Percentiles rank a stretch among this genome's conserved stretches.
Conservation (phyloP, 2,888 invertebrate species). For the Dasysyrphus tricinctus region DNA sequence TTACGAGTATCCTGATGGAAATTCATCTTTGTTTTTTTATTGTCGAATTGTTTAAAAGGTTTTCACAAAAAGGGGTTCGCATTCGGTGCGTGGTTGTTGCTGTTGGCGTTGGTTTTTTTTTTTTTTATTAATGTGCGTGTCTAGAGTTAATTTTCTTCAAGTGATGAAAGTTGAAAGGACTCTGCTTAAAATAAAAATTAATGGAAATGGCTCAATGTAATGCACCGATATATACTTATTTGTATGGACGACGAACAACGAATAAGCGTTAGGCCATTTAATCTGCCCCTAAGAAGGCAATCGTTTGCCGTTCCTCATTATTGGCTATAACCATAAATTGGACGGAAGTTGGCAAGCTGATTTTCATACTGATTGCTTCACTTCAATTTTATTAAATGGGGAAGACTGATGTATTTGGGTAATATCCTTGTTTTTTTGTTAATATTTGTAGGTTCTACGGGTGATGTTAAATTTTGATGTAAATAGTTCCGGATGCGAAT, state of each 20-base stretch:
- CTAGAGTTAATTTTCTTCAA: slow-evolving; percentile 55
- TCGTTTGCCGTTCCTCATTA: slow-evolving; percentile 68
- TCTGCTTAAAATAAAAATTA: slow-evolving; percentile 41
- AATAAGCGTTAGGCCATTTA: slow-evolving; percentile 61
- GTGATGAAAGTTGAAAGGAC: slow-evolving; percentile 61
- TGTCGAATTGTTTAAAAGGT: slow-evolving; percentile 22
- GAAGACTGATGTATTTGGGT: slow-evolving; percentile 19
- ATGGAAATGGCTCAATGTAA: slow-evolving; percentile 51
- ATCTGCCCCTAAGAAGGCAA: slow-evolving; percentile 58
- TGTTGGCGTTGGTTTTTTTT: not conserved
- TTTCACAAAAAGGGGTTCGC: slow-evolving; percentile 10
- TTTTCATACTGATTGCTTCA: slow-evolving; percentile 67
- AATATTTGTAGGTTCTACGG: not conserved
- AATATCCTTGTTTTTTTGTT: not conserved
- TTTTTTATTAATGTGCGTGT: slow-evolving; percentile 54
- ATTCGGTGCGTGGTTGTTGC: slow-evolving; percentile 19
- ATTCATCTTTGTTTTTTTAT: slow-evolving; percentile 49
- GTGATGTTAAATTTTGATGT: slow-evolving; percentile 19
- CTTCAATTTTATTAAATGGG: slow-evolving; percentile 68
- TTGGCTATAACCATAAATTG: slow-evolving; percentile 67
- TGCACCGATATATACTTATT: slow-evolving; percentile 45
- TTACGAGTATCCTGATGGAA: slow-evolving; percentile 1
- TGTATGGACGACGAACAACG: not conserved
- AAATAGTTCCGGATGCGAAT: slow-evolving; percentile 7
- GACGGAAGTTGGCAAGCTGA: slow-evolving; percentile 58